Base-by-base conservation (phyloP, 1,140 invertebrate species). In the Aricia agestis region DNA sequence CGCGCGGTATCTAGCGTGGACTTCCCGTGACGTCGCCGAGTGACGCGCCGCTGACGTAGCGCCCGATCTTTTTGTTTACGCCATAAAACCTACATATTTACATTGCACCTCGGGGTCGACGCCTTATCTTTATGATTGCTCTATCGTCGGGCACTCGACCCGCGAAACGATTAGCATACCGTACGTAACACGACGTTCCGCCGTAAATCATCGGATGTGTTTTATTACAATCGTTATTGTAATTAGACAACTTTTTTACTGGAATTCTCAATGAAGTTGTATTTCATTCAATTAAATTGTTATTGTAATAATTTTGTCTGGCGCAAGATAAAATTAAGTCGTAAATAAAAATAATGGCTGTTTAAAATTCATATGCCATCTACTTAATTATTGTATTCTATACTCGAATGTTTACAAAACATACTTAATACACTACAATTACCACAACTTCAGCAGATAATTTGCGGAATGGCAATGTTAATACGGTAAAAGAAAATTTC, bases 21-120 rank as follows among this genome's bases (percentile, higher is more conserved):
- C 85, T 87, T 89, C 86, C 87, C 83, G 70, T 79, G 74, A 83
- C 87, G 86, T 87, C 87, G 88, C 86, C 78, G 80, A 70, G 78
- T 87, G 87, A 87, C 84, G 84, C 71, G 76, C 71, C 77, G 61
- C 78, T 90, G 88, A 90, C 88, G 86, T 89, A 75, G 74, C 82
- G 78, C 77, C 76, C 78, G 80, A 83, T 82, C 83, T 87, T 87
- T 85, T 82, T 89, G 87, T 89, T 90, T 90, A 89, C 85, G 84
- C 82, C 86, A 86, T 87, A 90, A 89, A 90, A 84, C 75, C 76
- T 87, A 88, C 75, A 77, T 87, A 88, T 87, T 88, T 84, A 85
- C 84, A 85, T 83, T 86, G 83, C 82, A 83, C 72, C 71, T 77
- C 78, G 83, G 77, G 85, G 84, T 83, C 86, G 80, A 76, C 81